Base-by-base conservation (phyloP, 2,113 vertebrate species). In the Megaceryle maxima region DNA sequence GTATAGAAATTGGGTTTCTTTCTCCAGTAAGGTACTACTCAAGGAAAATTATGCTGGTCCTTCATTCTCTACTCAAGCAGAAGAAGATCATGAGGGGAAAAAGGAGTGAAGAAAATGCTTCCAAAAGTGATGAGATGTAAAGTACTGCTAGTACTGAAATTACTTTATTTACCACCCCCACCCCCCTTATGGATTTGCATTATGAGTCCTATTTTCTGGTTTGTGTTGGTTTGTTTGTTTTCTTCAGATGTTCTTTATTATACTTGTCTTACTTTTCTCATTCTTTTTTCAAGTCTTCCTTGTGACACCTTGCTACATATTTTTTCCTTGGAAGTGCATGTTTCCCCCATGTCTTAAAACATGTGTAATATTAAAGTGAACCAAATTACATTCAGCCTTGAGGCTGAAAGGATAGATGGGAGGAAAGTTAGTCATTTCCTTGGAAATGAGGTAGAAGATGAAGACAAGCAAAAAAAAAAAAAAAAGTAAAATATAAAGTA, bases 371-470 rank as follows among this genome's bases (percentile, higher is more conserved):
- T 17, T 88, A 28, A 87, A 90, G 21, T 41, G n/a, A 90, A 92
- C 10, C 8, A 87, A 93, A 67, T 83, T 73, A 69, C 31, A 29
- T 87, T 80, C 35, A 72, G 64, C 48, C 56, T 75, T 53, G 33
- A 96, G 81, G 56, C 26, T 92, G 66, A 89, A 90, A 92, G 74
- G 9, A 60, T 91, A 64, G 53, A 79, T 41, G 39, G 44, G 35
- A 81, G 16, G 19, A 88, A 94, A 35, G 26, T 86, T 88, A 94
- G 83, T 96, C 8, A 95, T 76, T 95, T 96, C 86, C 90, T 57
- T 76, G 15, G 66, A 91, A 96, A 88, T 64, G 33, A 90, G 28
- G 69, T 88, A 81, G 53, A 94, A 72, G 69, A 94, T 48, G 33
- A 91, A 87, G 57, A 81, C 48, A 68, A 21, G 29, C 16, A 63